Evolutionary conservation across 2,113 vertebrate genomes (phyloP), one percentile per base, ranked within the genome.

Genomic region (Theropithecus gelada): DNA sequence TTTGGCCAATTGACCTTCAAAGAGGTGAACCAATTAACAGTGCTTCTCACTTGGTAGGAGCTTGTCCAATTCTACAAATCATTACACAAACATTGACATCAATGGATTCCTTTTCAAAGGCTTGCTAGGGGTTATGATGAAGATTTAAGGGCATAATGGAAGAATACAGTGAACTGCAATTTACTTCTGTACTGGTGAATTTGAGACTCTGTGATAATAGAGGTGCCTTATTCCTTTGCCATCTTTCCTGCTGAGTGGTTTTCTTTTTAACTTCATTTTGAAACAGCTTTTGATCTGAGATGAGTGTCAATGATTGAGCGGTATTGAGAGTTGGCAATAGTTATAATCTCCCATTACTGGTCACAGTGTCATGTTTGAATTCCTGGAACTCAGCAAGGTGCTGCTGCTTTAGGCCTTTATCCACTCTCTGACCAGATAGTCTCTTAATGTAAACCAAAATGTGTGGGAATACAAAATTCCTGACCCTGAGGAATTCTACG

Each of bases 231-330:
- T 78, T 64, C 55, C 73, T 86, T 86, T 80, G 40, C 30, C 43
- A 64, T 23, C 68, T 94, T 86, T 90, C 73, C 55, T 64, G 50
- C 32, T 64, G 45, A 17, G 8, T 86, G 64, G 27, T 32, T 95
- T 61, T n/a, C 61, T 59, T 93, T 93, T 78, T 59, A 59, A 70
- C 59, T 70, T 79, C 40, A 85, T 86, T 70, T 93, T 73, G 11
- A 78, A 89, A 79, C 35, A 61, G 61, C 20, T 86, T 89, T 80
- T 86, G n/a, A 90, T 61, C 40, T 96, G 61, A 93, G 73, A 90
- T 50, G 27, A 45, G 23, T 72, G 25, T 76, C 48, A 82, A 20
- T 9, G 23, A 13, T 38, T 40, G 59, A 70, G 43, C 1, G 3
- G 61, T 45, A 79, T 12, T 84, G 72, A 73, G 22, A n/a, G 50